phyloP scores from a whole-genome alignment of 2,797 vertebrate genomes.

The Cirrhinus molitorella region DNA sequence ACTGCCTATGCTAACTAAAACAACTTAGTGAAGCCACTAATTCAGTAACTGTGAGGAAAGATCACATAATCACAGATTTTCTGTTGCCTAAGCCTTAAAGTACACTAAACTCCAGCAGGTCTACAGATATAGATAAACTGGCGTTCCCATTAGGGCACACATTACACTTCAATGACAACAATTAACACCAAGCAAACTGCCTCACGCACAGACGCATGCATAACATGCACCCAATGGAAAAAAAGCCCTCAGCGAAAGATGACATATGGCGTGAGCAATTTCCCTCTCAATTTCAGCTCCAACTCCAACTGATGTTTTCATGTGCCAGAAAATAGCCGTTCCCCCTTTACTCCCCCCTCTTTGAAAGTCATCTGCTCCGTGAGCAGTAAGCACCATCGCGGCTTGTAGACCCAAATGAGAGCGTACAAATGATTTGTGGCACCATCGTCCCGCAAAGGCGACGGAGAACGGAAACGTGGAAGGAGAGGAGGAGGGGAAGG shows the following conservation, averaged over 20 bases:
- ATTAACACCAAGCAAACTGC: slow-evolving; percentile 56
- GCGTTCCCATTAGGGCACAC: slow-evolving; percentile 35
- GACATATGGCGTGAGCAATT: slow-evolving; percentile 80
- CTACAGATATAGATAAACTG: slow-evolving; percentile 26
- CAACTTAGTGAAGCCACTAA: neutral
- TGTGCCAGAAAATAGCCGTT: slow-evolving; percentile 72
- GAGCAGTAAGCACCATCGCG: slow-evolving; percentile 81
- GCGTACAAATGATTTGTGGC: slow-evolving; percentile 87
- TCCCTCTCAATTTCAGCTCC: slow-evolving; percentile 79
- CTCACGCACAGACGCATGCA: slow-evolving; percentile 49
- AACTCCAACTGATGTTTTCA: slow-evolving; percentile 75
- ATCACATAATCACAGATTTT: neutral
- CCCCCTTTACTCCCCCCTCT: slow-evolving; percentile 57
- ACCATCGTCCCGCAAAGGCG: slow-evolving; percentile 77
- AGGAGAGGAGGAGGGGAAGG: slow-evolving; percentile 40
- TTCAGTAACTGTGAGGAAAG: slow-evolving; percentile 8
- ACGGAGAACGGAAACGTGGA: slow-evolving; percentile 64
- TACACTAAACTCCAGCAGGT: slow-evolving; percentile 37
- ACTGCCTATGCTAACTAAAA: neutral
- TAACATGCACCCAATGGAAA: slow-evolving; percentile 49
- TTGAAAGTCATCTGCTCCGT: slow-evolving; percentile 83
- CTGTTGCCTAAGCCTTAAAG: neutral
- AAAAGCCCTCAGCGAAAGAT: slow-evolving; percentile 73
- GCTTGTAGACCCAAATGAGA: slow-evolving; percentile 81
- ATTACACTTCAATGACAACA: slow-evolving; percentile 51